phyloP scores from a whole-genome alignment of 2,113 vertebrate species.

The Morone saxatilis region DNA sequence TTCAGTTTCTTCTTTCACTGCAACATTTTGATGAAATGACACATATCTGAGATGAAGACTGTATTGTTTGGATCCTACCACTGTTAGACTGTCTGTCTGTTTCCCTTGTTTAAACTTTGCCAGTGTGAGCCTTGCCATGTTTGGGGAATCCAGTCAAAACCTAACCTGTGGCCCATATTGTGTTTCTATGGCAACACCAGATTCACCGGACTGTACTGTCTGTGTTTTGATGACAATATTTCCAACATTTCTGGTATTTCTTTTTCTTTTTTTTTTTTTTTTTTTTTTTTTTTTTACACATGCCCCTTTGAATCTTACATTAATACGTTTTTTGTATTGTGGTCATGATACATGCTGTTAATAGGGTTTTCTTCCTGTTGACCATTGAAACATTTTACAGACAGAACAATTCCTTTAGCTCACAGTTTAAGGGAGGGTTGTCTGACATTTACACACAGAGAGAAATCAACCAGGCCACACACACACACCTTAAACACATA shows the following conservation, averaged over 20 bases:
- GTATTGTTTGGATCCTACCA: neutral
- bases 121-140: slow-evolving; percentile 12
- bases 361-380: neutral
- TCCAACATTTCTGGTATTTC: neutral
- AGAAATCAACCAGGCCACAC: neutral
- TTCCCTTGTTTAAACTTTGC: slow-evolving; percentile 45
- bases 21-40: neutral
- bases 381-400: slow-evolving; percentile 3
- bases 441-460: neutral
- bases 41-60: slow-evolving; percentile 7
- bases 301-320: neutral
- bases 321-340: too few relatives aligned
- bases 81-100: neutral
- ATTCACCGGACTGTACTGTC: slow-evolving; percentile 5
- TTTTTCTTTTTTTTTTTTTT: too few relatives aligned
- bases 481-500: slow-evolving; percentile 43
- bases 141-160: slow-evolving; percentile 48
- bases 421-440: neutral
- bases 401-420: neutral
- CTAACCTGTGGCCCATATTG: neutral
- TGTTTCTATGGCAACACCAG: slow-evolving; percentile 42
- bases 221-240: slow-evolving; percentile 48
- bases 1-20: neutral
- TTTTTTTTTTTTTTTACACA: slow-evolving; percentile 5
- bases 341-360: neutral